Evolutionary conservation across 1,140 invertebrate species (phyloP), one percentile per base, ranked within the genome.

Genomic region (Musca domestica): DNA sequence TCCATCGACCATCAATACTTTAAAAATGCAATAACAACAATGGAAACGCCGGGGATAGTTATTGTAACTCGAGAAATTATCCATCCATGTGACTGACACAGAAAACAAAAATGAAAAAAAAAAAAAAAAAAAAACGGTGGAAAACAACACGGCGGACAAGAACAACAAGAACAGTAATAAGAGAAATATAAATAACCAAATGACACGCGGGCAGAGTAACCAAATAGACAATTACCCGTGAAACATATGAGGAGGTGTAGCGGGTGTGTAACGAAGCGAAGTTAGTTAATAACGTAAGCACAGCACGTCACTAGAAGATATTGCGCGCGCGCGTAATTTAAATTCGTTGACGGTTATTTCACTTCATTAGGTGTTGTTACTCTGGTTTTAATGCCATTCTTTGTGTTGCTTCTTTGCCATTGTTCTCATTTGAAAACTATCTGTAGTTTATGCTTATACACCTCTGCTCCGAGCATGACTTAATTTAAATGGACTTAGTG

Each of bases 301-400:
- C 10, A 41, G 10, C 34, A 41, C 56, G 56, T 61, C 34, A 58
- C 56, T 15, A 61, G 27, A 61, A 61, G 56, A 30, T 34, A 61
- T 34, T 61, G 56, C 56, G 56, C 56, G 54, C 54, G 56, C 56
- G 56, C 34, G 12, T 61, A 41, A 61, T 61, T 61, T 61, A 61
- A 61, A 61, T 61, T 41, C 27, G 56, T 41, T 41, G 6, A 41
- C 34, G 34, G 34, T 12, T 61, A 61, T 23, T 20, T 51, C 48
- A 51, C 48, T 58, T 30, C 17, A n/a, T 56, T 56, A 56, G 23
- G n/a, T 30, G 22, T 54, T 58, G 27, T 61, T 61, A 34, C 34
- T 27, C 27, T 61, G 5, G n/a, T 41, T 41, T 30, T 9, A 30
- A 9, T 30, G 12, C n/a, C 19, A 27, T 41, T 41, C 27, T 61